These are phyloP conservation scores for Proctacanthus coquilletti DNA, from an alignment of 1,140 invertebrate species.

Conservation along the genomic window DNA sequence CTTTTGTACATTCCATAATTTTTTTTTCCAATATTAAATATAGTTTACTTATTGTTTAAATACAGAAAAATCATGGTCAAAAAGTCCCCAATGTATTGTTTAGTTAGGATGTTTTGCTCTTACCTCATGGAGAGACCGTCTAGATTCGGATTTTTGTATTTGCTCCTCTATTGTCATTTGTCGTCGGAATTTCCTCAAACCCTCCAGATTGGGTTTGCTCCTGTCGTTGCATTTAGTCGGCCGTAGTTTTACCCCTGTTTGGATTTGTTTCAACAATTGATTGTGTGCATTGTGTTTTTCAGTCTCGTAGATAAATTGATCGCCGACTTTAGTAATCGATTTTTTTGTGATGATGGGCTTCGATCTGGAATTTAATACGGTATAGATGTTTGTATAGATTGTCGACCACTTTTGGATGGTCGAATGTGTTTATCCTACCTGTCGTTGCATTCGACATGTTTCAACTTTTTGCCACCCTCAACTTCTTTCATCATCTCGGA, in stretches of 20 bases:
- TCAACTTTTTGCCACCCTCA: constrained; percentile 57
- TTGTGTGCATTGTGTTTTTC: constrained; percentile 72
- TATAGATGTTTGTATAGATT: constrained; percentile 3
- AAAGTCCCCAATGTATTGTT: too few species aligned
- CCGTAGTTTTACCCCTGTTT: constrained; percentile 59
- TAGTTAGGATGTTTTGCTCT: constrained; percentile 5
- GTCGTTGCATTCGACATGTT: constrained; percentile 70
- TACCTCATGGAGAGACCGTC: constrained; percentile 36
- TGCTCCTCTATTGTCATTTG: constrained; percentile 82
- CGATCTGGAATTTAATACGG: constrained; percentile 27
- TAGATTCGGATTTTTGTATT: constrained; percentile 60
- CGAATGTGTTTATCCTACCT: constrained; percentile 31
- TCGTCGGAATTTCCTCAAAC: constrained; percentile 67
- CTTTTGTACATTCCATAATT: too few species aligned
- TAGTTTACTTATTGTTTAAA: too few species aligned
- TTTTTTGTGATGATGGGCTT: constrained; percentile 40
- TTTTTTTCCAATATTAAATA: too few species aligned
- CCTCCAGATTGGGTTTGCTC: constrained; percentile 67
- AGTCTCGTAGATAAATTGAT: constrained; percentile 76
- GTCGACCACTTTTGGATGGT: neutral
- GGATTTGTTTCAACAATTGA: constrained; percentile 67
- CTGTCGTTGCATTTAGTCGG: constrained; percentile 68
- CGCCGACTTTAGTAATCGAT: constrained; percentile 48
- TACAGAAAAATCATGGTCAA: too few species aligned
- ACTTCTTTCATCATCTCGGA: constrained; percentile 80